Evolutionary conservation across 2,888 invertebrate species (phyloP).

Genomic region (Pomacea canaliculata): DNA sequence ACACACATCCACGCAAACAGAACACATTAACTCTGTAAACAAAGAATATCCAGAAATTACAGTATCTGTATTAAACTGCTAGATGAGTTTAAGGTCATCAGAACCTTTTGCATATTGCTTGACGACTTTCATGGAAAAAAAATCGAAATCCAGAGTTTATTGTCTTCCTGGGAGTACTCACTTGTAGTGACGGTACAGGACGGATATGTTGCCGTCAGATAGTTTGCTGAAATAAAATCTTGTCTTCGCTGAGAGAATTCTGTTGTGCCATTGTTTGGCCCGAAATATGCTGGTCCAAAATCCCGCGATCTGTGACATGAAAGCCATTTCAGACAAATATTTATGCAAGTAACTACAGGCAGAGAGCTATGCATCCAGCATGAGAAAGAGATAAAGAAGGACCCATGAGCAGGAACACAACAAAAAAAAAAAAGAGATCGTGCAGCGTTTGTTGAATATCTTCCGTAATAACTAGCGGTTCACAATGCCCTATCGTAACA

Average conservation of each 20-base stretch:
- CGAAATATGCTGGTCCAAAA: constrained; percentile 15
- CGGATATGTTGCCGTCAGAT: constrained; percentile 1
- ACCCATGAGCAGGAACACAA: too few species aligned
- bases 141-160: too few species aligned
- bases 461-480: too few species aligned
- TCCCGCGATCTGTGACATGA: neutral
- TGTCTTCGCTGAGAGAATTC: neutral
- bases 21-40: neutral
- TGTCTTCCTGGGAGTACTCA: neutral
- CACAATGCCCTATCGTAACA: too few species aligned
- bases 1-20: neutral
- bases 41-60: neutral
- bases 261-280: neutral
- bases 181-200: constrained; percentile 17
- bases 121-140: too few species aligned
- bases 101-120: too few species aligned
- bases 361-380: neutral
- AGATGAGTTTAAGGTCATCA: too few species aligned
- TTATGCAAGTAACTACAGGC: neutral
- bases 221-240: constrained; percentile 15
- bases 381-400: too few species aligned
- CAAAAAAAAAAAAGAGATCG: too few species aligned
- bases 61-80: neutral
- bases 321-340: neutral
- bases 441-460: too few species aligned